These are phyloP conservation scores for Esox masquinongy DNA, from an alignment of 2,797 vertebrate genomes.

Conservation along the genomic window DNA sequence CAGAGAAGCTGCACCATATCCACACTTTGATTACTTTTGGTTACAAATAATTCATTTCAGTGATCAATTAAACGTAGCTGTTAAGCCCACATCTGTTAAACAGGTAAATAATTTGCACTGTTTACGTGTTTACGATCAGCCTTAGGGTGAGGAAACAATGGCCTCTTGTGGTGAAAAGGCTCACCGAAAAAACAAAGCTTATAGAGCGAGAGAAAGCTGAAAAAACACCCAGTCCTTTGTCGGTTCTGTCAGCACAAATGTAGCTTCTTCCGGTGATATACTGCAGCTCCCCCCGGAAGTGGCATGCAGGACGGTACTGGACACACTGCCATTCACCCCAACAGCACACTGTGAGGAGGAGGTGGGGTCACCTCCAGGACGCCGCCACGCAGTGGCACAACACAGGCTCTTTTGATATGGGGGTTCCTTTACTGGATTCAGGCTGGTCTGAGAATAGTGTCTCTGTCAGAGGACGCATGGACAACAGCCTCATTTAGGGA, in stretches of 20 bases:
- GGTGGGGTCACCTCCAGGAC: neutral
- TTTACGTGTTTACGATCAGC: neutral
- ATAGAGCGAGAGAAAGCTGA: neutral
- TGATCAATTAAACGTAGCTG: neutral
- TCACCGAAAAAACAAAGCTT: neutral
- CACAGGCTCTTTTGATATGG: neutral
- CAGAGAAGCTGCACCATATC: slow-evolving; percentile 80
- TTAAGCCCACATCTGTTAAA: neutral
- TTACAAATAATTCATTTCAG: neutral
- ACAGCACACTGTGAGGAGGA: slow-evolving; percentile 14
- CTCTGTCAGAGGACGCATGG: neutral
- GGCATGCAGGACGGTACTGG: slow-evolving; percentile 33
- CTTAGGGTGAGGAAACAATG: neutral
- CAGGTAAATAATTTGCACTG: neutral
- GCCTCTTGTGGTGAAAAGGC: neutral
- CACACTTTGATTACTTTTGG: slow-evolving; percentile 28
- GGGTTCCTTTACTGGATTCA: slow-evolving; percentile 2
- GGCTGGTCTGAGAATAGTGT: neutral
- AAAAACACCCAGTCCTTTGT: neutral
- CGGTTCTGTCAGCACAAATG: neutral
- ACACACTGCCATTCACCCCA: slow-evolving; percentile 9
- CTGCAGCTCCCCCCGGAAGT: slow-evolving; percentile 3
- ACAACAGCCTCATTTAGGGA: neutral
- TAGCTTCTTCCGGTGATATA: neutral
- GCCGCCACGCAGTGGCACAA: neutral